Evolutionary conservation across 2,797 vertebrate genomes (phyloP).

Genomic region (Ispidina lecontei): DNA sequence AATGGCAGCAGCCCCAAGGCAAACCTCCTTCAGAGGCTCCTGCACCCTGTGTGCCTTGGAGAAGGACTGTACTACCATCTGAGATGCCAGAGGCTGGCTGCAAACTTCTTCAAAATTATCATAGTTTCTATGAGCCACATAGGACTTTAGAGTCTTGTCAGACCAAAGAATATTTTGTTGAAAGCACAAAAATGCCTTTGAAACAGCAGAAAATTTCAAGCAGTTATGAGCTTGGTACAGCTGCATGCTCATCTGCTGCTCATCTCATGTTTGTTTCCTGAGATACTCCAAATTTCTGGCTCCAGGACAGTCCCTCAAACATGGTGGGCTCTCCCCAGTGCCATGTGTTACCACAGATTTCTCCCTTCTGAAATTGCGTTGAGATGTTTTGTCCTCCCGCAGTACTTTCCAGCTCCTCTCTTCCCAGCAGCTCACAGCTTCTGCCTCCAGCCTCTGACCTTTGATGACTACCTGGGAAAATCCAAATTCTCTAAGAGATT

Average conservation of each 20-base stretch:
- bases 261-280: neutral
- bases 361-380: neutral
- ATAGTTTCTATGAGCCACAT: neutral
- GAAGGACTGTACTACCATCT: neutral
- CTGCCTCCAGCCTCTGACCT: constrained; percentile 42
- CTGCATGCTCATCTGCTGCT: neutral
- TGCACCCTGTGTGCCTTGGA: neutral
- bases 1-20: fast-evolving
- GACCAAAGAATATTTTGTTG: neutral
- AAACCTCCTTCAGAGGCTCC: neutral
- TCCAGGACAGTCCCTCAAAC: neutral
- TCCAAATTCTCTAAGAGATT: constrained; percentile 30
- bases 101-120: neutral
- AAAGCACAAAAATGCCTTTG: neutral
- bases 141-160: neutral
- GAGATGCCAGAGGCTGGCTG: neutral
- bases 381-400: neutral
- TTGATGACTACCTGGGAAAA: constrained; percentile 43
- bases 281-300: neutral
- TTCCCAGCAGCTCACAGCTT: constrained; percentile 6
- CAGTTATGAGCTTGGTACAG: neutral
- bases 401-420: neutral
- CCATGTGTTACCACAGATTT: neutral
- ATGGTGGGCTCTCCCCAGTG: neutral
- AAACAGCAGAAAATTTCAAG: neutral